phyloP scores from a whole-genome alignment of 1,140 invertebrate genomes.

The Aphidius ervi region DNA sequence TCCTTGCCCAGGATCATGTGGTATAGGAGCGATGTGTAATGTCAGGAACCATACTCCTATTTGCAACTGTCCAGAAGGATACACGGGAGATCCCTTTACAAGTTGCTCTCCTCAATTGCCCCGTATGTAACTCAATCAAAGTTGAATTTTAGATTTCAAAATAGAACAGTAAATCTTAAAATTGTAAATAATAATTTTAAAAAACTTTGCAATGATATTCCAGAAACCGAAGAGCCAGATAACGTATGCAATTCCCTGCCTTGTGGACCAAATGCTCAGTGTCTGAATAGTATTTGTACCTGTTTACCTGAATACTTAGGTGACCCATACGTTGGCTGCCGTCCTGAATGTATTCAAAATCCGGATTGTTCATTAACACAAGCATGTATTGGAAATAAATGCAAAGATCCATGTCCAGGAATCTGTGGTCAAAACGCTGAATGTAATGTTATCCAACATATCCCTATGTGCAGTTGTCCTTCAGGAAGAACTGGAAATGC shows the following conservation, averaged over 20 bases:
- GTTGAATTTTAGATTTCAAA: background rate
- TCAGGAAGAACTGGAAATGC: slow-evolving; percentile 70
- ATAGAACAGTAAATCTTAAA: background rate
- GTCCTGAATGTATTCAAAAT: slow-evolving; percentile 68
- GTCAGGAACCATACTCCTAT: slow-evolving; percentile 54
- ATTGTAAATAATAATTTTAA: no score
- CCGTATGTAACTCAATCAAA: slow-evolving; percentile 3
- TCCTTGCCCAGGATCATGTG: slow-evolving; percentile 54
- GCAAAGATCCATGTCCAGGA: slow-evolving; percentile 67
- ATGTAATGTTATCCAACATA: slow-evolving; percentile 70
- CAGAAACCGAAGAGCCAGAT: slow-evolving; percentile 16
- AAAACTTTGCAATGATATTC: background rate
- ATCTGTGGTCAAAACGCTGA: slow-evolving; percentile 71
- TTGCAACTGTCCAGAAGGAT: slow-evolving; percentile 56
- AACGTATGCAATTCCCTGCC: slow-evolving; percentile 62
- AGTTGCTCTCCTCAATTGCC: slow-evolving; percentile 29
- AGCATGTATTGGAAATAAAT: slow-evolving; percentile 67
- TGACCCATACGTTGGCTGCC: slow-evolving; percentile 67
- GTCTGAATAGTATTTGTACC: slow-evolving; percentile 65
- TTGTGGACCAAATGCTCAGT: slow-evolving; percentile 72
- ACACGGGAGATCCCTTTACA: slow-evolving; percentile 44
- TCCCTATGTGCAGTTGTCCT: slow-evolving; percentile 69
- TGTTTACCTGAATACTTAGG: slow-evolving; percentile 69
- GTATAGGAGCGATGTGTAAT: slow-evolving; percentile 51
- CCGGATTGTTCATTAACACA: slow-evolving; percentile 64